These are phyloP conservation scores for Lypha dubia DNA, from an alignment of 2,888 invertebrate species.

Conservation along the genomic window DNA sequence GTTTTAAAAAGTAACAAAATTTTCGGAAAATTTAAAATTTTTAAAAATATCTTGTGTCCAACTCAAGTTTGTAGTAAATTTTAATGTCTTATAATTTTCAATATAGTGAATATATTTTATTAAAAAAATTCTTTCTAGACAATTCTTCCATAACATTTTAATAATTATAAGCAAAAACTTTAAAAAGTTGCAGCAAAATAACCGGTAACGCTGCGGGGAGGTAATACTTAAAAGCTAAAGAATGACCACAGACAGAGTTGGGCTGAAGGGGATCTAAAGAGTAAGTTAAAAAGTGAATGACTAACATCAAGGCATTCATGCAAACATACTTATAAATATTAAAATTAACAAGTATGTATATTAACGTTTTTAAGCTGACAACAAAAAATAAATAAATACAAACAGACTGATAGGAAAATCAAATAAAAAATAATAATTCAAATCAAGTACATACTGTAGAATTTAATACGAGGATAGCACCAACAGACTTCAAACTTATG, in stretches of 20 bases:
- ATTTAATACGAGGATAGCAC: not conserved
- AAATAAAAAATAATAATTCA: slow-evolving; percentile 19
- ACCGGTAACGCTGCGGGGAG: slow-evolving; percentile 3
- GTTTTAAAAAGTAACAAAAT: too few species aligned
- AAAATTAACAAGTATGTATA: slow-evolving; percentile 30
- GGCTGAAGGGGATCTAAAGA: not conserved
- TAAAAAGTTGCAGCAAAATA: not conserved
- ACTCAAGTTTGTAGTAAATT: too few species aligned
- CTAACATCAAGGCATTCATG: slow-evolving; percentile 12
- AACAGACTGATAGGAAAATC: not conserved
- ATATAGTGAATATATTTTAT: too few species aligned
- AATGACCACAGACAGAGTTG: not conserved
- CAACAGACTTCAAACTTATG: not conserved
- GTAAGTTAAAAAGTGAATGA: slow-evolving; percentile 22
- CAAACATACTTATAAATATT: too few species aligned
- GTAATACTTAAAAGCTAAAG: slow-evolving; percentile 9
- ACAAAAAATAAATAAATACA: slow-evolving; percentile 14
- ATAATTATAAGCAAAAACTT: not conserved
- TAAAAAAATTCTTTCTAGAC: too few species aligned
- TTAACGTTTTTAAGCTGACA: slow-evolving; percentile 50
- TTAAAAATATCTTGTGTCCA: too few species aligned
- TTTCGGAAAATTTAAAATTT: too few species aligned
- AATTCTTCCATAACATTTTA: not conserved
- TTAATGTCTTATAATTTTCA: too few species aligned
- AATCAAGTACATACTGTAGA: not conserved